Evolutionary conservation across 2,888 invertebrate genomes (phyloP), one percentile per base, ranked within the genome.

Genomic region (Eledone cirrhosa): DNA sequence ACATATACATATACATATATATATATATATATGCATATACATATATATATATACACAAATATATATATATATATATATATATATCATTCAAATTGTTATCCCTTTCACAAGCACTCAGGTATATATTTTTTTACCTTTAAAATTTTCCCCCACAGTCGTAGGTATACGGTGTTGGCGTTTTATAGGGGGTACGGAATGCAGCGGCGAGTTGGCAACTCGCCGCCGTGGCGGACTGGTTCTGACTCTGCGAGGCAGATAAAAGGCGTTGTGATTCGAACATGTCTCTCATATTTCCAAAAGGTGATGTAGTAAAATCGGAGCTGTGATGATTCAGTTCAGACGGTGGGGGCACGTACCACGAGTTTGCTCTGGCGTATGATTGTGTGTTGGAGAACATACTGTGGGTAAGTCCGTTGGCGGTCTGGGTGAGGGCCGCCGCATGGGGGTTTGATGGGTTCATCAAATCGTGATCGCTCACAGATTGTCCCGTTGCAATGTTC

Each of bases 171-270:
- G 80, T 72, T 8, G 85, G 77, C n/a, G 87, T 81, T 79, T 88
- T 88, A 80, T 88, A 88, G 0, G 86, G 85, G 2, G 86, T 80
- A 69, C 87, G 80, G 81, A 88, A 88, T n/a, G 88, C 86, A 33
- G 72, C 72, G 1, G 88, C 87, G 22, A 88, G 84, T 78, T 88
- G 88, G 79, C 88, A 88, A 80, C 87, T 88, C 13, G 87, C 82
- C 19, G 87, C 83, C 16, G 83, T 72, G 77, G 83, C 83, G 13
- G 82, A 75, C 75, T 85, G 85, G 29, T 78, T 79, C 63, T 83
- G 83, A 13, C 82, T 80, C 77, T 83, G 83, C 19, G 78, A 76
- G 59, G 82, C 81, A 11, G 84, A 82, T 1, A 87, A 79, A 63
- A 87, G 83, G 77, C 87, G 82, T 80, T 87, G 87, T 59, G 86